Base-by-base conservation (phyloP, 2,888 invertebrate genomes). In the Resseliella maxima region DNA sequence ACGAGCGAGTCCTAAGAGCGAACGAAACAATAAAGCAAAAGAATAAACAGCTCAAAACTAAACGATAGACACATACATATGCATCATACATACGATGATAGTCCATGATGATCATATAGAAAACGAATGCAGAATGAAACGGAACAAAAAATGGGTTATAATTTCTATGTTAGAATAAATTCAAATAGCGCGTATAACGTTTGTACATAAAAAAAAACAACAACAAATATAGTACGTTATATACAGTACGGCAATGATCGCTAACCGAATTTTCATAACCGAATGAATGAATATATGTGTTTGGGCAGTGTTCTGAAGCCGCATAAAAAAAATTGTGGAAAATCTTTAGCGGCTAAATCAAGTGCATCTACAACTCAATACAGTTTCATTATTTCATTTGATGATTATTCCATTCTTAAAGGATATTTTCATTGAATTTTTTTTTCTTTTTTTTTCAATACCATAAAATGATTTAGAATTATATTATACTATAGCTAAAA, bases 61-160 rank as follows among this genome's bases (percentile, higher is more conserved):
- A 50, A 50, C 24, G 24, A 59, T n/a, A n/a, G n/a, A 24, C 59
- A 59, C 46, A 24, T n/a, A 59, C 50, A n/a, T n/a, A n/a, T n/a
- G n/a, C n/a, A n/a, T n/a, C n/a, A n/a, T n/a, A n/a, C 50, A 59
- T 8, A 18, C 31, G 31, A 2, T 31, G 72, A 72, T 31, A 31
- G 2, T 31, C 2, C 31, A 35, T 15, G 72, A n/a, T 35, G 72
- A 59, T 35, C 31, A 50, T 50, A 72, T 72, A 31, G 27, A 72
- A 72, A 72, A 31, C 31, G 72, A 72, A 31, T 72, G 72, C 18
- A 72, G 15, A 59, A 72, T 31, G 31, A 72, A 72, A 27, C 1
- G 27, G 72, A 72, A 72, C 72, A 72, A 72, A 72, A 72, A 72
- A 72, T 72, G 72, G 72, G 72, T 72, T 72, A 72, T 72, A 72